Evolutionary conservation across 2,797 vertebrate species (phyloP).

Genomic region (Hemibagrus guttatus): DNA sequence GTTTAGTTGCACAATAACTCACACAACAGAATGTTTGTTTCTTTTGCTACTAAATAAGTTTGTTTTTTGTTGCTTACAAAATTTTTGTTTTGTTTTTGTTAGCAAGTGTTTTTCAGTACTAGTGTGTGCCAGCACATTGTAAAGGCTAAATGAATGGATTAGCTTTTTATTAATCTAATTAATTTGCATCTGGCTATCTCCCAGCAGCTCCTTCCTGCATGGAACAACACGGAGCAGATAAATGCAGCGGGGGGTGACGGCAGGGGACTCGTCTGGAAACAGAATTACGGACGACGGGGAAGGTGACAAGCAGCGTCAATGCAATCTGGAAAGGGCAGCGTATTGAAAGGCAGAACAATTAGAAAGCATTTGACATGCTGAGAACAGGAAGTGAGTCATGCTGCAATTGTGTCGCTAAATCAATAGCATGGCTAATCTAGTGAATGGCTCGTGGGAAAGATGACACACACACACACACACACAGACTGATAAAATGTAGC

Average conservation of each 20-base stretch:
- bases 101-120: conserved; percentile 14
- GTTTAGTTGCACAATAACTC: not conserved
- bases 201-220: conserved; percentile 31
- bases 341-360: conserved; percentile 54
- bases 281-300: conserved; percentile 45
- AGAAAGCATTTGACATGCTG: conserved; percentile 19
- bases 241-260: conserved; percentile 52
- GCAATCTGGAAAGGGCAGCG: conserved; percentile 45
- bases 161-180: conserved; percentile 55
- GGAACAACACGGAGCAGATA: conserved; percentile 41
- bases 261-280: conserved; percentile 42
- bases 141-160: conserved; percentile 51
- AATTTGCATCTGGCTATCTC: conserved; percentile 35
- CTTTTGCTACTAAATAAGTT: not conserved
- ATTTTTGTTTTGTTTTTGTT: not conserved
- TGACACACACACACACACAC: conserved; percentile 16
- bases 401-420: conserved; percentile 50
- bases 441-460: conserved; percentile 31
- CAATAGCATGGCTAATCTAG: conserved; percentile 52
- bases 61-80: not conserved
- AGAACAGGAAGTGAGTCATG: conserved; percentile 40
- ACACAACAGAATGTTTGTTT: too few species aligned
- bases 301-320: conserved; percentile 43
- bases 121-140: conserved; percentile 23
- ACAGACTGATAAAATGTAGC: not conserved